Evolutionary conservation across 2,797 vertebrate genomes (phyloP).

Genomic region (Pangasius macronema): DNA sequence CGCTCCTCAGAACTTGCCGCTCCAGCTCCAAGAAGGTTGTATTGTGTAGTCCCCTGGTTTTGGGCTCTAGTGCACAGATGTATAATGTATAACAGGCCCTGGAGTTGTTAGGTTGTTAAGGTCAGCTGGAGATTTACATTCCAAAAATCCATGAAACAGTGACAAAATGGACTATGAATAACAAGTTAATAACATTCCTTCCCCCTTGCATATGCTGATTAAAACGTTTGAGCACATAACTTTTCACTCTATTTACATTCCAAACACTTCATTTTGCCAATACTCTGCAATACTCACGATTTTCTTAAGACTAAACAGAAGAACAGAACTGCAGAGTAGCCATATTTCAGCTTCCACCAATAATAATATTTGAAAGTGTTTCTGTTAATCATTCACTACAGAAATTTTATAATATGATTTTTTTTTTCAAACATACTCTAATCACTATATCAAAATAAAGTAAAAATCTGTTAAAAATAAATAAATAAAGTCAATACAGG

Average conservation of each 20-base stretch:
- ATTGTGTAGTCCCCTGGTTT: constrained; percentile 7
- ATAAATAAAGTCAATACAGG: background rate
- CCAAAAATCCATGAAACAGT: constrained; percentile 2
- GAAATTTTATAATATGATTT: background rate
- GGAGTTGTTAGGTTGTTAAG: constrained; percentile 13
- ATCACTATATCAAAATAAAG: background rate
- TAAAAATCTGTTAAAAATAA: background rate
- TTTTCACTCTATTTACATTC: constrained; percentile 17
- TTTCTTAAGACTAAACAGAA: constrained; percentile 15
- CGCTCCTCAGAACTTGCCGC: constrained; percentile 23
- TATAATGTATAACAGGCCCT: constrained; percentile 35
- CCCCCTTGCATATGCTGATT: background rate
- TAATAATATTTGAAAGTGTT: constrained; percentile 20
- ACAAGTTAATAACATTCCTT: constrained; percentile 3
- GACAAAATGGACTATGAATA: background rate
- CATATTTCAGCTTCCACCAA: constrained; percentile 6
- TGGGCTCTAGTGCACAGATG: constrained; percentile 15
- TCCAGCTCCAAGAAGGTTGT: background rate
- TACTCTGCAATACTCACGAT: background rate
- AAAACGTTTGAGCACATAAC: background rate
- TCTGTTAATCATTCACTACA: constrained; percentile 1
- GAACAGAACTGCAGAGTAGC: background rate
- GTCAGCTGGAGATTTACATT: constrained; percentile 27
- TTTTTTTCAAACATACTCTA: background rate
- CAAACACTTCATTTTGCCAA: constrained; percentile 20